Evolutionary conservation across 2,888 invertebrate species (phyloP).

Genomic region (Tigriopus californicus): DNA sequence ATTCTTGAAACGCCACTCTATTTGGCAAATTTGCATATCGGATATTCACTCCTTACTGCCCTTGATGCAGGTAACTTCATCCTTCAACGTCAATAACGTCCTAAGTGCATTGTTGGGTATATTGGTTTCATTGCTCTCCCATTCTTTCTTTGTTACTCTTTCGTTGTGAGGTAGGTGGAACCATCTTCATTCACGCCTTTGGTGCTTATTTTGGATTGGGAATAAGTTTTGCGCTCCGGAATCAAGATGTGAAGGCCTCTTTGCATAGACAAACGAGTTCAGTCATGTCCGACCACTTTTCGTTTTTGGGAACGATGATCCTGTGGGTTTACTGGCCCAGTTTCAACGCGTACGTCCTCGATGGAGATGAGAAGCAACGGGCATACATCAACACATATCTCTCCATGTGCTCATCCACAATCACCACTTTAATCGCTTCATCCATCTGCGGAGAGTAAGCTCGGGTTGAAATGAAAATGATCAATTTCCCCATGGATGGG

Average conservation of each 20-base stretch:
- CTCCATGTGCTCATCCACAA: slow-evolving; percentile 58
- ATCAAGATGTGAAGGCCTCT: slow-evolving; percentile 29
- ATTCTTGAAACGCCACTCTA: slow-evolving; percentile 38
- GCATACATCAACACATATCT: slow-evolving; percentile 86
- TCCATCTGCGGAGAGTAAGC: slow-evolving; percentile 22
- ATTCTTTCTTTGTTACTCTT: too few relatives aligned
- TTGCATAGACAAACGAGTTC: slow-evolving; percentile 22
- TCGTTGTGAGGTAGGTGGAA: slow-evolving; percentile 90
- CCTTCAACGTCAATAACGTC: not conserved
- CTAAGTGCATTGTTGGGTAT: too few relatives aligned
- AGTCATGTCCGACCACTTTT: slow-evolving; percentile 33
- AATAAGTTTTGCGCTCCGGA: slow-evolving; percentile 45
- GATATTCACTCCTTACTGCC: slow-evolving; percentile 9
- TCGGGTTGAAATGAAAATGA: not conserved
- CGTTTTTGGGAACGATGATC: slow-evolving; percentile 46
- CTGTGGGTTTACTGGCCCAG: slow-evolving; percentile 95
- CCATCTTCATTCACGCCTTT: slow-evolving; percentile 82
- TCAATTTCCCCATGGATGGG: too few relatives aligned
- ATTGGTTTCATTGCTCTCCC: too few relatives aligned
- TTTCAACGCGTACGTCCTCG: slow-evolving; percentile 64
- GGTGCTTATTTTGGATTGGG: slow-evolving; percentile 94
- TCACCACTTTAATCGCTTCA: slow-evolving; percentile 66
- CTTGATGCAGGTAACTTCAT: slow-evolving; percentile 11
- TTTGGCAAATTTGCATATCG: slow-evolving; percentile 11
- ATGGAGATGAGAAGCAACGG: slow-evolving; percentile 47